These are phyloP conservation scores for Ariopsis seemanni DNA, from an alignment of 2,113 vertebrate species.

Conservation along the genomic window DNA sequence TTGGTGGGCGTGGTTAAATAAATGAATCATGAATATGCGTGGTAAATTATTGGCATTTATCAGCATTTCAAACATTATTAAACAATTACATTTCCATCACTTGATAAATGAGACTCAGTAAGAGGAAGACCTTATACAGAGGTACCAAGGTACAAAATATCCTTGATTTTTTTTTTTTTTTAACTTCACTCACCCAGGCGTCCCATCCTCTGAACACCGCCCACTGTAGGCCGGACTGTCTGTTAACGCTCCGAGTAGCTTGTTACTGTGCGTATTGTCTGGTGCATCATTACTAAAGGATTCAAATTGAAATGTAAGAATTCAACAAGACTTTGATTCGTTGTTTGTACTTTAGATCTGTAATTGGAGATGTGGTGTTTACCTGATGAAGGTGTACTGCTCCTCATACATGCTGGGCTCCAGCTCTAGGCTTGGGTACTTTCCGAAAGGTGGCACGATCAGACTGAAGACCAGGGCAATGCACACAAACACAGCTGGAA, in stretches of 20 bases:
- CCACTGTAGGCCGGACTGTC: constrained; percentile 85
- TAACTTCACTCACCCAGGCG: constrained; percentile 78
- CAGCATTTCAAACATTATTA: too few relatives aligned
- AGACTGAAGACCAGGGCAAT: constrained; percentile 95
- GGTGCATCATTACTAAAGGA: constrained; percentile 87
- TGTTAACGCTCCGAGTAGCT: constrained; percentile 80
- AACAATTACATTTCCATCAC: too few relatives aligned
- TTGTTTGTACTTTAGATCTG: background rate
- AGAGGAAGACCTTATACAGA: background rate
- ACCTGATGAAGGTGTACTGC: constrained; percentile 95
- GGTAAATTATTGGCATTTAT: too few relatives aligned
- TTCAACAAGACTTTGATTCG: background rate
- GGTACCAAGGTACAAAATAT: background rate
- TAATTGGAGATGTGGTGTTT: background rate
- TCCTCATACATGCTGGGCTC: constrained; percentile 95
- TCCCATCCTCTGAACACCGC: constrained; percentile 82
- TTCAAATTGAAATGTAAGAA: background rate
- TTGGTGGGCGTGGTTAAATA: background rate
- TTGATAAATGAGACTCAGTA: background rate
- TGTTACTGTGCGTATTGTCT: constrained; percentile 78
- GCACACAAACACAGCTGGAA: constrained; percentile 96
- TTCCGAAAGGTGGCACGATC: constrained; percentile 95
- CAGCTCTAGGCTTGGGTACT: constrained; percentile 90
- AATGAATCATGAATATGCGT: background rate
- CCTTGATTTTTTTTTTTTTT: background rate